A percentile compares a stretch with the other conserved stretches of the same genome.
Evolutionary conservation across 1,140 invertebrate genomes (phyloP).

Genomic region (Yoshiicerus persimilis): DNA sequence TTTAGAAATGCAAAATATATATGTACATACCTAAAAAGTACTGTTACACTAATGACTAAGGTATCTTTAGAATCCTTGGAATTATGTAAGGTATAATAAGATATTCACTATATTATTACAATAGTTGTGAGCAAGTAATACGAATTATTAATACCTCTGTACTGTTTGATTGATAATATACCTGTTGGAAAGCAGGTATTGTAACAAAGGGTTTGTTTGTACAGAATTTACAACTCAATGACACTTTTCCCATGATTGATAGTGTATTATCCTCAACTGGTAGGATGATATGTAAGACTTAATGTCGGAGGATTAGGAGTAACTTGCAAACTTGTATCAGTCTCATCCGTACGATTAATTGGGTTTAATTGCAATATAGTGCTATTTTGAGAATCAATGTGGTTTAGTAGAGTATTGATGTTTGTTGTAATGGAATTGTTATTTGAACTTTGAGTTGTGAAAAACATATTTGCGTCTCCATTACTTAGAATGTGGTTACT

Average conservation of each 20-base stretch:
- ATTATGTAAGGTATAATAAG: too few species aligned
- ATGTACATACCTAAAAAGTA: not conserved
- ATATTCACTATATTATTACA: not conserved
- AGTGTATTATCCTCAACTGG: not conserved
- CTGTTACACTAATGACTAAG: not conserved
- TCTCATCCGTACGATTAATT: not conserved
- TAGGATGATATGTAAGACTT: slow-evolving; percentile 19
- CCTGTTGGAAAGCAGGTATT: not conserved
- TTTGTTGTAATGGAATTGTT: not conserved
- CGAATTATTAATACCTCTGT: not conserved
- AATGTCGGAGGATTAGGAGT: not conserved
- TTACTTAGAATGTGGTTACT: not conserved
- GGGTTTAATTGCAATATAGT: not conserved
- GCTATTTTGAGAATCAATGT: not conserved
- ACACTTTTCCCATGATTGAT: not conserved
- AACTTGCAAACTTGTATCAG: not conserved
- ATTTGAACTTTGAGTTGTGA: not conserved
- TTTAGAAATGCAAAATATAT: not conserved
- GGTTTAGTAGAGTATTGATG: not conserved
- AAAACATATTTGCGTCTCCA: not conserved
- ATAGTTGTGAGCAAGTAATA: not conserved
- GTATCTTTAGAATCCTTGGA: too few species aligned
- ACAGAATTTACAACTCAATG: not conserved
- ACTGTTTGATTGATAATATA: not conserved
- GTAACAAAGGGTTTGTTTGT: not conserved